A percentile compares a stretch with the other conserved stretches of the same genome.
These are phyloP conservation scores for Syrphus vitripennis DNA, from an alignment of 2,888 invertebrate genomes.

Conservation along the genomic window DNA sequence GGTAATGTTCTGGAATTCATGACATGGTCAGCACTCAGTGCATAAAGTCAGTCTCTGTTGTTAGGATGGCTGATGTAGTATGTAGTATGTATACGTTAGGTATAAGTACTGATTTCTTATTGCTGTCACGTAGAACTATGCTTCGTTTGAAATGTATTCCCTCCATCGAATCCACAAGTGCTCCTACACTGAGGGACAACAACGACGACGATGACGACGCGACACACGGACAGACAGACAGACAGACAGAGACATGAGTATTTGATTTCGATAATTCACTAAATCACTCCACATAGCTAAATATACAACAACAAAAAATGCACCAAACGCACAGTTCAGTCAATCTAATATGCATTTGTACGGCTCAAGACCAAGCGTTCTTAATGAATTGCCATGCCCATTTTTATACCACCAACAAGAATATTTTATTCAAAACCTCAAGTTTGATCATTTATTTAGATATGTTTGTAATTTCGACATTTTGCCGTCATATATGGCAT, in stretches of 20 bases:
- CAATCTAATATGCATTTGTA: neutral
- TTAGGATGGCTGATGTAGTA: neutral
- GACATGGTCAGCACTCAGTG: constrained; percentile 58
- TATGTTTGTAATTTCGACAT: constrained; percentile 58
- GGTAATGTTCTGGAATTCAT: constrained; percentile 69
- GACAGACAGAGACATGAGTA: constrained; percentile 56
- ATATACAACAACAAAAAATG: constrained; percentile 30
- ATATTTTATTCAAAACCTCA: constrained; percentile 50
- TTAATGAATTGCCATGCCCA: constrained; percentile 55
- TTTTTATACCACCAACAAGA: neutral
- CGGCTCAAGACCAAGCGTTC: neutral
- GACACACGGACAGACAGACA: neutral
- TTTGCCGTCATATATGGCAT: constrained; percentile 44
- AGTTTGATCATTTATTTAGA: constrained; percentile 46
- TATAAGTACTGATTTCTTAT: constrained; percentile 36
- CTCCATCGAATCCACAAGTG: constrained; percentile 32
- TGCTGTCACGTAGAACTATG: constrained; percentile 67
- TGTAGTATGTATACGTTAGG: neutral
- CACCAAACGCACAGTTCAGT: neutral
- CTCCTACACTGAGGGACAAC: neutral
- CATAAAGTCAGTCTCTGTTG: neutral
- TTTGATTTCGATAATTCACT: constrained; percentile 71
- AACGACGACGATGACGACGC: neutral
- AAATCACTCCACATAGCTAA: constrained; percentile 69
- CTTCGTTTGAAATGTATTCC: constrained; percentile 69